Percentiles rank a stretch among this genome's conserved stretches.
These are phyloP conservation scores for Philantomba maxwellii DNA, from an alignment of 2,113 vertebrate genomes.

Conservation along the genomic window DNA sequence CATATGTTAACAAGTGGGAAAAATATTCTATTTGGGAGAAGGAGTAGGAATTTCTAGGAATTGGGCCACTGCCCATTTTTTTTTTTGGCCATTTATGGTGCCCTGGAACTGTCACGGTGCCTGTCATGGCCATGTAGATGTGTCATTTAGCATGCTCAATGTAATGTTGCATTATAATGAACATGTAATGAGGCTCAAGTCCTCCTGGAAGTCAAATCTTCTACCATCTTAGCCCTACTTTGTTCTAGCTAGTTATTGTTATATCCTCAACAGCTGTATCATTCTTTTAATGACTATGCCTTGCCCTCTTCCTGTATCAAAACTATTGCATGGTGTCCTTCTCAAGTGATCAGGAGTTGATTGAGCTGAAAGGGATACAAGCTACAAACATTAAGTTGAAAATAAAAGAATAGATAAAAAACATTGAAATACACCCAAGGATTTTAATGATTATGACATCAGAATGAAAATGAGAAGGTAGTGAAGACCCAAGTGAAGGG, in stretches of 20 bases:
- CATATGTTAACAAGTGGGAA: neutral
- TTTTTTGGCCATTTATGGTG: neutral
- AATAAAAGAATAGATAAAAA: neutral
- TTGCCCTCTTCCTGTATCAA: neutral
- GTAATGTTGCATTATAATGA: neutral
- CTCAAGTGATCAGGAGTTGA: neutral
- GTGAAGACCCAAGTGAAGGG: neutral
- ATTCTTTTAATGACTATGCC: neutral
- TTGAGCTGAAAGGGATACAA: neutral
- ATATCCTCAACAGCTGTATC: neutral
- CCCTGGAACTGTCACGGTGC: neutral
- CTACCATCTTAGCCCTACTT: neutral
- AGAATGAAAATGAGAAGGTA: neutral
- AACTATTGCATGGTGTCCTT: neutral
- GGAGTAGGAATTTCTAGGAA: neutral
- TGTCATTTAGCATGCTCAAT: neutral
- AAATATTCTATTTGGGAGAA: neutral
- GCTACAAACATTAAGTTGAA: neutral
- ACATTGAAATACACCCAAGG: neutral
- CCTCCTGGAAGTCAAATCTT: neutral
- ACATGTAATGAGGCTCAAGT: neutral
- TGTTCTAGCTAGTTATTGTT: neutral
- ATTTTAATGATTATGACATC: neutral
- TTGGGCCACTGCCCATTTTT: neutral
- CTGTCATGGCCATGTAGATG: neutral